Evolutionary conservation across 2,113 vertebrate species (phyloP).

Genomic region (Cavia porcellus): DNA sequence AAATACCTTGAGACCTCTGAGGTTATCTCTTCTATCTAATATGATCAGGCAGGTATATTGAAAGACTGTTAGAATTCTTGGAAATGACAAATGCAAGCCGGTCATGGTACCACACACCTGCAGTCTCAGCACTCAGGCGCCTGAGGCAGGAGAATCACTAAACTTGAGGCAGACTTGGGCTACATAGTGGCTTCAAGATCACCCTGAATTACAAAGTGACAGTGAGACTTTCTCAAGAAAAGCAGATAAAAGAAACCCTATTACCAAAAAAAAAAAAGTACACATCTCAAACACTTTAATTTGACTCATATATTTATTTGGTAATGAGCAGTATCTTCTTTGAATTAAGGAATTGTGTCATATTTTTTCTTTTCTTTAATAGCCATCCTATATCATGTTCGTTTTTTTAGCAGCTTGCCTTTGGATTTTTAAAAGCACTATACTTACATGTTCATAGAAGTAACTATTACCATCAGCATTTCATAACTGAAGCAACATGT

Average conservation of each 20-base stretch:
- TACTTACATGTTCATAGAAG: conserved; percentile 21
- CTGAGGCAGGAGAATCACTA: neutral
- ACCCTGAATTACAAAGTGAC: neutral
- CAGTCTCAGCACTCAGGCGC: neutral
- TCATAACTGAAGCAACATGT: conserved; percentile 58
- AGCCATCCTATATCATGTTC: neutral
- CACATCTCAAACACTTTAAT: neutral
- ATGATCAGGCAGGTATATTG: neutral
- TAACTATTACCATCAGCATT: conserved; percentile 38
- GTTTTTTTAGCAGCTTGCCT: conserved; percentile 26
- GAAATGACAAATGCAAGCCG: neutral
- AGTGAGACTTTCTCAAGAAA: neutral
- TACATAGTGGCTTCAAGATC: neutral
- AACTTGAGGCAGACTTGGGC: neutral
- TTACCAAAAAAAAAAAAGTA: neutral
- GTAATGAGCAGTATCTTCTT: conserved; percentile 7
- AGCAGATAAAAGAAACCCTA: neutral
- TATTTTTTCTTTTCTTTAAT: neutral
- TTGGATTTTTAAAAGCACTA: conserved; percentile 51
- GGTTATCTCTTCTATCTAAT: conserved; percentile 30
- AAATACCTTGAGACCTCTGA: neutral
- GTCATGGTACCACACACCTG: neutral
- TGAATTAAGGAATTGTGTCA: neutral
- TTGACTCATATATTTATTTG: neutral
- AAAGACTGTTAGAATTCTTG: neutral